Evolutionary conservation across 2,888 invertebrate genomes (phyloP), one percentile per base, ranked within the genome.

Genomic region (Dolichomitus sp.): DNA sequence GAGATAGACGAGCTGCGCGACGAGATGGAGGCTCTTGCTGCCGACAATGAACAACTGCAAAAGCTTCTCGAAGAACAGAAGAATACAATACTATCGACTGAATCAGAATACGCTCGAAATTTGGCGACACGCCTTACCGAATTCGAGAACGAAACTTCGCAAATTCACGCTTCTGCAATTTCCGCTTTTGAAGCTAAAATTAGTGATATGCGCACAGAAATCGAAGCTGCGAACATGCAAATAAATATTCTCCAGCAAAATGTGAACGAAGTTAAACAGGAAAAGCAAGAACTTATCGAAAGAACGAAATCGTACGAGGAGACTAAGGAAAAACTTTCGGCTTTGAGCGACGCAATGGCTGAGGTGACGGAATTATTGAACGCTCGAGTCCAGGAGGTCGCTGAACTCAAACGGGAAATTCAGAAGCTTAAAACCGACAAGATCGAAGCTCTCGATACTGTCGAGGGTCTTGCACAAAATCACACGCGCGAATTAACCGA

Each of bases 21-120:
- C 30, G 95, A 94, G 72, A 92, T 96, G 70, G 95, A 95, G 84
- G 95, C 95, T 76, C 89, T 96, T n/a, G 94, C 94, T n/a, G 91
- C 94, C 0, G 96, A 96, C 84, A 95, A 96, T 84, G 95, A 95
- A 81, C 95, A 96, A 82, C 86, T 96, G 54, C 95, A 96, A 87
- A 92, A 94, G 0, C 87, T 95, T 42, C 89, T 96, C 17, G 95
- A 95, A 76, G 95, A 95, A 80, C 95, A 95, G 78, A 93, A 93
- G 86, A 89, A 45, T 61, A 93, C 87, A 90, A 93, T 90, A 89
- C 90, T 88, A 9, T 66, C 87, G 6, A 68, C 85, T 6, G 88
- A 89, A 40, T 63, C 86, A 11, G 88, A 86, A 54, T 65, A 82
- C 17, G 68, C 66, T 2, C 75, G 68, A 1, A 87, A 87, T 3